Conservation (phyloP, 2,797 vertebrate species). For the Mallotus villosus region DNA sequence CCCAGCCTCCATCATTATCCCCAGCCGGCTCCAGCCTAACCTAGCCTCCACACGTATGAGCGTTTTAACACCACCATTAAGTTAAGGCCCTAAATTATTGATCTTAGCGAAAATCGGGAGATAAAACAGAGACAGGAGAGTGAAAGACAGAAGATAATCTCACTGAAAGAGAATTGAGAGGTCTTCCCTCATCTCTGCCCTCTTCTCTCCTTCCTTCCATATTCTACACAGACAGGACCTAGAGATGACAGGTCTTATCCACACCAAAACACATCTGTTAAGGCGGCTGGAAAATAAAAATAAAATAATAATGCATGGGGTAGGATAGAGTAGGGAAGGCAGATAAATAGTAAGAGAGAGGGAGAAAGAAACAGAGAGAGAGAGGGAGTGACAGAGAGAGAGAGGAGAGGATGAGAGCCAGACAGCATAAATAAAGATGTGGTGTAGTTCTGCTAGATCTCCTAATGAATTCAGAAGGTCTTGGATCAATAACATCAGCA, state of each 20-base stretch:
- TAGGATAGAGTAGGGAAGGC: constrained; percentile 18
- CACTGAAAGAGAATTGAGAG: constrained; percentile 48
- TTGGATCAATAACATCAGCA: constrained; percentile 83
- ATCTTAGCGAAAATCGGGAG: constrained; percentile 74
- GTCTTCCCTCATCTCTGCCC: not conserved
- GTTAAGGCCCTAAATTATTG: constrained; percentile 99
- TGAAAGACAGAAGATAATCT: constrained; percentile 56
- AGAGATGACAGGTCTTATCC: constrained; percentile 88
- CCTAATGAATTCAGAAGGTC: constrained; percentile 83
- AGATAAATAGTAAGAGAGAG: constrained; percentile 17
- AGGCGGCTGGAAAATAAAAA: constrained; percentile 69
- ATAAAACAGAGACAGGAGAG: constrained; percentile 39
- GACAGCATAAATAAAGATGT: constrained; percentile 81
- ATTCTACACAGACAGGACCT: constrained; percentile 68
- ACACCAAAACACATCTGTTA: constrained; percentile 81
- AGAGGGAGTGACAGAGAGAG: constrained; percentile 24
- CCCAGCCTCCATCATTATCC: constrained; percentile 67
- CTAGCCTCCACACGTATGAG: constrained; percentile 86
- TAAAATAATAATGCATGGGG: constrained; percentile 76
- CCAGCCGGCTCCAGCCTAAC: too few relatives aligned
- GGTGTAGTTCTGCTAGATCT: constrained; percentile 68
- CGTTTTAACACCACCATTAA: constrained; percentile 94
- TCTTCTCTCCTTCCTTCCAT: constrained; percentile 37
- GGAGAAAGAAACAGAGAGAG: constrained; percentile 28
- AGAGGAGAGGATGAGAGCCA: constrained; percentile 47